phyloP scores from a whole-genome alignment of 2,797 vertebrate genomes.

The Macropus fuliginosus region DNA sequence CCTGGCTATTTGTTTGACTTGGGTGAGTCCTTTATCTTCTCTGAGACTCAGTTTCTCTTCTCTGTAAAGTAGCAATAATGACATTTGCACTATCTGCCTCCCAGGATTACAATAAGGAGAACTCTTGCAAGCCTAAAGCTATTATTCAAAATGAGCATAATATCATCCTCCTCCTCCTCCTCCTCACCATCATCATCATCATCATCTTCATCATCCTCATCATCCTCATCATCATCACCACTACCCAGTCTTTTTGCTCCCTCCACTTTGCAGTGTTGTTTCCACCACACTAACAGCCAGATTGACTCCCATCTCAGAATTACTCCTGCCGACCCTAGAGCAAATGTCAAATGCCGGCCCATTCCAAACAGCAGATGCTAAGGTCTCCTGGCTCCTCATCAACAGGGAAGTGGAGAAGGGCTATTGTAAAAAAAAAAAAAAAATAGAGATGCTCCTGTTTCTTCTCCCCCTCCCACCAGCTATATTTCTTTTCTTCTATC shows the following conservation, averaged over 20 bases:
- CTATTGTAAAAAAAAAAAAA: not conserved
- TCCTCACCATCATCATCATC: no score
- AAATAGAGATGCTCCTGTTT: not conserved
- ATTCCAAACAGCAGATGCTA: not conserved
- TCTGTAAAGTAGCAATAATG: not conserved
- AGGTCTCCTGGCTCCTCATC: not conserved
- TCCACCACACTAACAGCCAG: not conserved
- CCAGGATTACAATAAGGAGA: not conserved
- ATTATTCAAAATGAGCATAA: no score
- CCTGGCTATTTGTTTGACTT: not conserved
- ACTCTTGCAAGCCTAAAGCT: not conserved
- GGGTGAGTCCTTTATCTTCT: accelerated
- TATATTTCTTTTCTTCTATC: not conserved
- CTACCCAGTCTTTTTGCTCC: not conserved
- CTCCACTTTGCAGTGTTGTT: not conserved
- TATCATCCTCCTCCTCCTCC: no score
- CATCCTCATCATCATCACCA: no score
- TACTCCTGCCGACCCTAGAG: not conserved
- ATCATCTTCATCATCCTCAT: no score
- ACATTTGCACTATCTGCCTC: not conserved
- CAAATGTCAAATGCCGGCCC: not conserved
- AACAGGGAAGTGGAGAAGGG: not conserved
- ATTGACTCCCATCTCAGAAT: not conserved
- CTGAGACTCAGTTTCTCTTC: not conserved
- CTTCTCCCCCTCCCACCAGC: not conserved